phyloP scores from a whole-genome alignment of 2,113 vertebrate species.

The Zapus hudsonius region DNA sequence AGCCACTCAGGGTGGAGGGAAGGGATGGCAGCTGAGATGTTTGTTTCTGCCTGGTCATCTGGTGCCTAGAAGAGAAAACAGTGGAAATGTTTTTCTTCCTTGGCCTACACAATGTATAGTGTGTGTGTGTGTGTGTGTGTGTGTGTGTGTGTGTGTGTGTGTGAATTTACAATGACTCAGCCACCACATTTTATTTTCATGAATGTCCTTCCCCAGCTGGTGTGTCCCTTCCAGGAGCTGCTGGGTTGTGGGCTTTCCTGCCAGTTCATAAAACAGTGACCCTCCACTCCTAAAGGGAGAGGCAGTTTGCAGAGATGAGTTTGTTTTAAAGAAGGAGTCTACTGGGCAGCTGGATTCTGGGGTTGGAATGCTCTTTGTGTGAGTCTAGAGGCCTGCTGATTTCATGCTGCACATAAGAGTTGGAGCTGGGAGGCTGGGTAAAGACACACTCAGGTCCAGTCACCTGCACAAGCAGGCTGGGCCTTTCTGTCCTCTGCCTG shows the following conservation, averaged over 20 bases:
- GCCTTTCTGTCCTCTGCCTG: not conserved
- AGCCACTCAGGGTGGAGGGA: not conserved
- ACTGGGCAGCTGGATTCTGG: constrained; percentile 31
- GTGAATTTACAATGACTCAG: constrained; percentile 47
- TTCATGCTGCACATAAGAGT: not conserved
- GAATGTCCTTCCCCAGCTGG: constrained; percentile 25
- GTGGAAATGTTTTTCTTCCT: not conserved
- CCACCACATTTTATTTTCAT: constrained; percentile 28
- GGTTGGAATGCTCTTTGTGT: constrained; percentile 24
- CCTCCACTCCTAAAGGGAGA: not conserved
- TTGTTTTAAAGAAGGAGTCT: constrained; percentile 62
- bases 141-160: not conserved
- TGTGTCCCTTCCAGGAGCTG: constrained; percentile 54
- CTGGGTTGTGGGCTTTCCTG: constrained; percentile 51
- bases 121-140: not conserved
- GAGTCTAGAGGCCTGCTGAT: not conserved
- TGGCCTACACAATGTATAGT: not conserved
- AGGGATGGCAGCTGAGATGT: not conserved
- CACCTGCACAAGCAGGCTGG: too few relatives aligned
- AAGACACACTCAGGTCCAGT: not conserved
- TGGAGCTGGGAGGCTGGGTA: not conserved
- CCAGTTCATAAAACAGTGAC: constrained; percentile 57
- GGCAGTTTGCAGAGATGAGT: constrained; percentile 54
- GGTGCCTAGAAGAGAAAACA: not conserved
- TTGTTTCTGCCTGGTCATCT: accelerated